Evolutionary conservation across 2,113 vertebrate genomes (phyloP), one percentile per base, ranked within the genome.

Genomic region (Hylia prasina): DNA sequence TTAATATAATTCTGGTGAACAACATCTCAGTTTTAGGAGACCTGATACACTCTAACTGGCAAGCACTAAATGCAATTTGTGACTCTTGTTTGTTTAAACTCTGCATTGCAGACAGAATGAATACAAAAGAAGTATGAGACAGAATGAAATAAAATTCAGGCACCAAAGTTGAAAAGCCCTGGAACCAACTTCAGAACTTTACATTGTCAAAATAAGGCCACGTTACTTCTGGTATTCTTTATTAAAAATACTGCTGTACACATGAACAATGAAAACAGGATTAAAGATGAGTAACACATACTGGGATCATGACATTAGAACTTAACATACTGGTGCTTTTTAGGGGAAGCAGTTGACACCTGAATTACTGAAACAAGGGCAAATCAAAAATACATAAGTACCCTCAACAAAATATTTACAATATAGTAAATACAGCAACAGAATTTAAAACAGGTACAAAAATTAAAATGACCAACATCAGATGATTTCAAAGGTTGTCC

Each of bases 171-270:
- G 76, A 84, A 63, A 64, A 70, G 22, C 21, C 42, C 56, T 13
- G 30, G 21, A 82, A 28, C 44, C 84, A 94, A 65, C 35, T 89
- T 96, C 76, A 86, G 45, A 86, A 87, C 31, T 87, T 82, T 69
- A 64, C 44, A 42, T 54, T 73, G 69, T 96, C 92, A 96, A 96
- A 91, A 87, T 76, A 89, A 82, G 73, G 76, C 94, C 69, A 90
- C 15, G 0, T 94, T 97, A 96, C 96, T 98, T 99, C 98, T 99
- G 98, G 97, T 99, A 99, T 99, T 99, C 99, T 99, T 99, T 99
- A 99, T 99, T 99, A 99, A 99, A 98, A 99, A 99, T 99, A 99
- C 99, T 99, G 99, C 99, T 99, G 99, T 99, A 99, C 99, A 99
- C 98, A 98, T 98, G 99, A 99, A 99, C 98, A 99, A 99, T 98